Evolutionary conservation across 2,888 invertebrate species (phyloP), one percentile per base, ranked within the genome.

Genomic region (Herminia tarsipennalis): DNA sequence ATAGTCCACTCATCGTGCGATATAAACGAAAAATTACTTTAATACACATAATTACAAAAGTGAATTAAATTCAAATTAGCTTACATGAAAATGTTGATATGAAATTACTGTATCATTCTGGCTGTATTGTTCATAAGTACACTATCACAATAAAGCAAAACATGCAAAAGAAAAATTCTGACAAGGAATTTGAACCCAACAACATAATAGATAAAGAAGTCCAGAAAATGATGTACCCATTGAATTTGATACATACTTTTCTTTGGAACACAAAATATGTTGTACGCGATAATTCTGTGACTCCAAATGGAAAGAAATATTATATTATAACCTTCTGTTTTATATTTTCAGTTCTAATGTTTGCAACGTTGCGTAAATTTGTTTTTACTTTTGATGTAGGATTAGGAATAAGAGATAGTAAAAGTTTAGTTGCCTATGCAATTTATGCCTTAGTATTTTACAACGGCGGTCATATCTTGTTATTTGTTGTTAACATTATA

Each of bases 141-240:
- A n/a, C n/a, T n/a, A n/a, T n/a, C n/a, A n/a, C n/a, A n/a, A n/a
- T n/a, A n/a, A n/a, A n/a, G n/a, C n/a, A n/a, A n/a, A n/a, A n/a
- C n/a, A n/a, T n/a, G n/a, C n/a, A n/a, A n/a, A n/a, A n/a, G n/a
- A n/a, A n/a, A n/a, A n/a, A n/a, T n/a, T n/a, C n/a, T n/a, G n/a
- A n/a, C n/a, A n/a, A n/a, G n/a, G 63, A 61, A 36, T 21, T 32
- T 13, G 18, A 53, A 9, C 12, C 44, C 2, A 14, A 40, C n/a
- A 61, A 61, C 6, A 45, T 27, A 22, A 5, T 61, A 1, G 57
- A 62, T 3, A 50, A 47, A 35, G 47, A 54, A 2, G 12, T 57
- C 0, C 28, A 48, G 22, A 39, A 22, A 29, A 45, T 57, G 8
- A 12, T 57, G 1, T 36, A 21, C 27, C 54, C 60, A 6, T 12